These are phyloP conservation scores for Plectus sambesii DNA, from an alignment of 1,140 invertebrate genomes.

Conservation along the genomic window DNA sequence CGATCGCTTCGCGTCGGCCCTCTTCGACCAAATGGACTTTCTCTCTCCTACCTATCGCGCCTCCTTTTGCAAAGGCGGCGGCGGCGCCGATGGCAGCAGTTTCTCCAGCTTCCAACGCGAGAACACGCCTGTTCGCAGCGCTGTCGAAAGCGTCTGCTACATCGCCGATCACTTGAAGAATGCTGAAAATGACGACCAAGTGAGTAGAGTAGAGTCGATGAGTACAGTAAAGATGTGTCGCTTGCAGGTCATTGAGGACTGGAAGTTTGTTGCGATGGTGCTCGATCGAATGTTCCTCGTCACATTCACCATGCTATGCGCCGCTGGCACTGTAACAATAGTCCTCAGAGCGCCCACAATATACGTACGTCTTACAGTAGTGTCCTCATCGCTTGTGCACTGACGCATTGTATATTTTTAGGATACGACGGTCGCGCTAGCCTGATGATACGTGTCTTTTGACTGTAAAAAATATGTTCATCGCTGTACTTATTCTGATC, in stretches of 20 bases:
- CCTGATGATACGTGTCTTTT: slow-evolving; percentile 16
- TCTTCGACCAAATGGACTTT: slow-evolving; percentile 22
- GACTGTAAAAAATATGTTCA: slow-evolving; percentile 1
- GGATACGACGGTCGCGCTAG: slow-evolving; percentile 37
- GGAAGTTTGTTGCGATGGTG: slow-evolving; percentile 99
- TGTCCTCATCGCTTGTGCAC: too few relatives aligned
- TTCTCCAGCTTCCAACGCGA: slow-evolving; percentile 35
- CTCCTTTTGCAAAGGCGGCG: slow-evolving; percentile 10
- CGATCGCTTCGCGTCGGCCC: slow-evolving; percentile 13
- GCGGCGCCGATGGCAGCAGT: slow-evolving; percentile 3
- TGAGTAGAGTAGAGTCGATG: slow-evolving; percentile 13
- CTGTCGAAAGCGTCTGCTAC: slow-evolving; percentile 39
- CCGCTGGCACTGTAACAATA: slow-evolving; percentile 35
- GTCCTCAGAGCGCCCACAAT: slow-evolving; percentile 43
- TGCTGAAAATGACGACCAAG: slow-evolving; percentile 44
- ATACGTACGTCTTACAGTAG: too few relatives aligned
- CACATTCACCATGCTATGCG: slow-evolving; percentile 36
- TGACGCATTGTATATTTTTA: too few relatives aligned
- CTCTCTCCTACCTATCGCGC: slow-evolving; percentile 19
- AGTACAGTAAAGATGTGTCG: slow-evolving; percentile 4
- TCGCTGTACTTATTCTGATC: neutral
- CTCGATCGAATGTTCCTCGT: slow-evolving; percentile 85
- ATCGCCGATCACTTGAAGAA: slow-evolving; percentile 43
- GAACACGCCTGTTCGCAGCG: slow-evolving; percentile 35
- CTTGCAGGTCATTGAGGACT: slow-evolving; percentile 63